Evolutionary conservation across 1,140 invertebrate species (phyloP).

Genomic region (Lepidotrigona ventralis): DNA sequence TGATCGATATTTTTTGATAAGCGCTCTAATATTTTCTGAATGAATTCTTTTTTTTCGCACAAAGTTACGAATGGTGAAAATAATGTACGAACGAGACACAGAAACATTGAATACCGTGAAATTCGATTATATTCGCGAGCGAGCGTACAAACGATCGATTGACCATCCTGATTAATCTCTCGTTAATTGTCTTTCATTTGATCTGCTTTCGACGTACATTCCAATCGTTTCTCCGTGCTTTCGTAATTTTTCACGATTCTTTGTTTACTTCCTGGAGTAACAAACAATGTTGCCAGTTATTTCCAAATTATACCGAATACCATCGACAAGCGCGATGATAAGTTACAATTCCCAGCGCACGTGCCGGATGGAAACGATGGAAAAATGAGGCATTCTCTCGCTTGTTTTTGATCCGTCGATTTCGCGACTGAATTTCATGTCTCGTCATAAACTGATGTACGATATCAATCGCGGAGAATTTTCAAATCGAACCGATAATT

Average conservation of each 20-base stretch:
- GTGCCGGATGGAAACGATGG: too few species aligned
- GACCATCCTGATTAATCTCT: constrained; percentile 7
- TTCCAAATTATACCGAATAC: background rate
- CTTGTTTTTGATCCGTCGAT: too few species aligned
- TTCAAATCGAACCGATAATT: too few species aligned
- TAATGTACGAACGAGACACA: background rate
- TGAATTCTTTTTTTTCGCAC: background rate
- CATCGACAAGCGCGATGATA: background rate
- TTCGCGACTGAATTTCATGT: too few species aligned
- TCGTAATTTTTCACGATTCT: background rate
- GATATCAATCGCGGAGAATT: too few species aligned
- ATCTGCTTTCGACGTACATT: background rate
- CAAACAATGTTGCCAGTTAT: background rate
- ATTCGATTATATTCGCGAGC: constrained; percentile 11
- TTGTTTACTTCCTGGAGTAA: background rate
- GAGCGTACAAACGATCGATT: background rate
- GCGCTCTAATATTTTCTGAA: background rate
- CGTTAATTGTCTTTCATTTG: constrained; percentile 5
- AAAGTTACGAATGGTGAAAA: background rate
- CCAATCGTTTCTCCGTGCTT: background rate
- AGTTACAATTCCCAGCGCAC: background rate
- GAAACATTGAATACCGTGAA: background rate
- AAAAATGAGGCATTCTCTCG: too few species aligned
- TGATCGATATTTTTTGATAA: background rate
- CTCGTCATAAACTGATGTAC: too few species aligned